These are phyloP conservation scores for Acronicta leporina DNA, from an alignment of 2,888 invertebrate genomes.

Conservation along the genomic window DNA sequence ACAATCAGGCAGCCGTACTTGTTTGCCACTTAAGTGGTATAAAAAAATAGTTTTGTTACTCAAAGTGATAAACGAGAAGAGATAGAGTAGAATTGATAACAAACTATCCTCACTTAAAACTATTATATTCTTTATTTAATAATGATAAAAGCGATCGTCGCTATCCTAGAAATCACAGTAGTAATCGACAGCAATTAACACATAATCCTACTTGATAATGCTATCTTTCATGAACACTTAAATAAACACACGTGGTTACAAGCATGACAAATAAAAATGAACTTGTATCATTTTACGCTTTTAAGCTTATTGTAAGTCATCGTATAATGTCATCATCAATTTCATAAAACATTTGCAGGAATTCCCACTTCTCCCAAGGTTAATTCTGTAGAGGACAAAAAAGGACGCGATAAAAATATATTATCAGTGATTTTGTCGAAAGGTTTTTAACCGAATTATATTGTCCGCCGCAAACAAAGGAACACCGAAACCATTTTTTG, in stretches of 20 bases:
- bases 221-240: conserved; percentile 28
- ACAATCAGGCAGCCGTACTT: too few species aligned
- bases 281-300: neutral
- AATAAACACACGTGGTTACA: conserved; percentile 2
- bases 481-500: too few species aligned
- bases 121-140: conserved; percentile 22
- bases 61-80: too few species aligned
- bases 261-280: conserved; percentile 1
- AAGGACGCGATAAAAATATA: too few species aligned
- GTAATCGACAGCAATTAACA: conserved; percentile 45
- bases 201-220: conserved; percentile 31
- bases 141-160: conserved; percentile 58
- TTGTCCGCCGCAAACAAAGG: too few species aligned
- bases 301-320: neutral
- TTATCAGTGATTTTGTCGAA: too few species aligned
- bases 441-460: too few species aligned
- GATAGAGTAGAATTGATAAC: neutral
- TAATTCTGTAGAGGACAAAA: neutral
- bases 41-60: too few species aligned
- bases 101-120: neutral
- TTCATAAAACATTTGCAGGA: neutral
- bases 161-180: conserved; percentile 62
- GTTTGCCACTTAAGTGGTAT: too few species aligned
- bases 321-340: neutral
- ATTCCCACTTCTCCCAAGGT: neutral